phyloP scores from a whole-genome alignment of 2,888 invertebrate genomes.

The Acronicta psi region DNA sequence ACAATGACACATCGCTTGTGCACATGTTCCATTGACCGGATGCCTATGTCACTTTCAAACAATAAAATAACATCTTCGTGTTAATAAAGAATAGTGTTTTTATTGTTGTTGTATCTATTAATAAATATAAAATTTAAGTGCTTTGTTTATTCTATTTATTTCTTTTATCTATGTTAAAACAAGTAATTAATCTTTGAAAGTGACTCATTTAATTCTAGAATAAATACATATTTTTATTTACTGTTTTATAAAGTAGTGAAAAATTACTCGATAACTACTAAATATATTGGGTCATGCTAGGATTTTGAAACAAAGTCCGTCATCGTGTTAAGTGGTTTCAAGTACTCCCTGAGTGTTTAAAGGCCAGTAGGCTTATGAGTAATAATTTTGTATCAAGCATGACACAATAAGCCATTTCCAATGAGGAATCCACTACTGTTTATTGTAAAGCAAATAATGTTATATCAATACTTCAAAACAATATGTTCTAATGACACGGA shows the following conservation, averaged over 20 bases:
- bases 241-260: too few species aligned
- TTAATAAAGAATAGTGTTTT: slow-evolving; percentile 26
- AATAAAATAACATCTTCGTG: slow-evolving; percentile 38
- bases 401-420: background rate
- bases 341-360: background rate
- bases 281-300: too few species aligned
- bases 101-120: slow-evolving; percentile 4
- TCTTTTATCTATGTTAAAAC: background rate
- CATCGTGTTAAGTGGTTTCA: background rate
- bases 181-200: too few species aligned
- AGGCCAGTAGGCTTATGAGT: background rate
- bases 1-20: slow-evolving; percentile 82
- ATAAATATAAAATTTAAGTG: slow-evolving; percentile 8
- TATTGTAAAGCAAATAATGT: background rate
- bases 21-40: slow-evolving; percentile 73
- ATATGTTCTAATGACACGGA: background rate
- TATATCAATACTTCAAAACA: background rate
- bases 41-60: slow-evolving; percentile 55
- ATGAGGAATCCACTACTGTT: background rate
- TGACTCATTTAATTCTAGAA: too few species aligned
- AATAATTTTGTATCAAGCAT: background rate
- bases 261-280: too few species aligned
- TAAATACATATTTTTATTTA: too few species aligned
- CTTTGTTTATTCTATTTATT: slow-evolving; percentile 2
- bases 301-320: too few species aligned